Evolutionary conservation across 2,113 vertebrate species (phyloP).

Genomic region (Chlorodrepanis virens): DNA sequence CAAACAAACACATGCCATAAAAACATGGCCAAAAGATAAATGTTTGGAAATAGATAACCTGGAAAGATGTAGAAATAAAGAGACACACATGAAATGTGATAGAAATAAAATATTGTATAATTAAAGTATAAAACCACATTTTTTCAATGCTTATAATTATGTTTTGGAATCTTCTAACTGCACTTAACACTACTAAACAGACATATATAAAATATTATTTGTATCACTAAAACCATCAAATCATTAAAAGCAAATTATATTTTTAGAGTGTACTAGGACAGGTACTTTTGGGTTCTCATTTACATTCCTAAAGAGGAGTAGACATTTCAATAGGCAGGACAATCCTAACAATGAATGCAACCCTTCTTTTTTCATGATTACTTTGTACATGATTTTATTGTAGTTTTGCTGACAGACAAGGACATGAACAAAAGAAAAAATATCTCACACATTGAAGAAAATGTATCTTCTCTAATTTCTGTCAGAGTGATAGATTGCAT

Average conservation of each 20-base stretch:
- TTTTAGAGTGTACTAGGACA: background rate
- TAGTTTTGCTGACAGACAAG: background rate
- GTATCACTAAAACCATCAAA: background rate
- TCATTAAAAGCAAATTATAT: background rate
- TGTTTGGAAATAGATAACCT: background rate
- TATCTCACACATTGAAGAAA: background rate
- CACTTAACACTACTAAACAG: background rate
- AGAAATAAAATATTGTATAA: background rate
- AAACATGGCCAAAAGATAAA: background rate
- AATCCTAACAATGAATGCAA: background rate
- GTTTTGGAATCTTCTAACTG: background rate
- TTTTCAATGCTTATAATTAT: background rate
- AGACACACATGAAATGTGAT: background rate
- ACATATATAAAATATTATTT: background rate
- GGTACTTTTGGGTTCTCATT: background rate
- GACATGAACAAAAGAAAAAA: background rate
- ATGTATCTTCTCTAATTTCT: background rate
- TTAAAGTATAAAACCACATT: background rate
- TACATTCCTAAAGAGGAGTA: background rate
- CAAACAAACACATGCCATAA: background rate
- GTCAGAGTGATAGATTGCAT: background rate
- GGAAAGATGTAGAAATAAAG: background rate
- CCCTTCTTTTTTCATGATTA: background rate
- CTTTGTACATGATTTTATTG: background rate
- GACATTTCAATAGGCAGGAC: background rate